Evolutionary conservation across 2,888 invertebrate genomes (phyloP).

Genomic region (Latrodectus hesperus): DNA sequence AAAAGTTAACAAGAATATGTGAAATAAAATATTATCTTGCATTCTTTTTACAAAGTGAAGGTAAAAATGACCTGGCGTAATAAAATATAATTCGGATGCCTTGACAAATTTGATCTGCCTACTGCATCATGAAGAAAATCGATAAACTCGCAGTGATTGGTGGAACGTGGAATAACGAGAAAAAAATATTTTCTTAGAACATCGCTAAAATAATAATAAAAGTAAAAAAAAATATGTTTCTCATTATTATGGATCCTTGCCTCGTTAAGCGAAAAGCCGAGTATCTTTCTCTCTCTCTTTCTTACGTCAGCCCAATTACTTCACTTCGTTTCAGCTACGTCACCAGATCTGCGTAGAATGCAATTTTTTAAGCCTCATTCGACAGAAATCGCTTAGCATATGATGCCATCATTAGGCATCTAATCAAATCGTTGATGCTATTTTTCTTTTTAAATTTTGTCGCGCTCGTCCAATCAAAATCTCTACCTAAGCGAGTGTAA

Average conservation of each 20-base stretch:
- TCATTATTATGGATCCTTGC: slow-evolving; percentile 61
- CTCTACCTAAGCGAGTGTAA: slow-evolving; percentile 1
- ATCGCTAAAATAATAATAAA: slow-evolving; percentile 33
- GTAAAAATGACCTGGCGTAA: slow-evolving; percentile 21
- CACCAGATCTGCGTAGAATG: slow-evolving; percentile 65
- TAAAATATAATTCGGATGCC: slow-evolving; percentile 45
- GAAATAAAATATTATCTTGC: no score
- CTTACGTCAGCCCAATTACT: slow-evolving; percentile 68
- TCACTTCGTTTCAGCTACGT: slow-evolving; percentile 65
- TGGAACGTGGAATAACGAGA: slow-evolving; percentile 46
- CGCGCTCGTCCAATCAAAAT: neutral
- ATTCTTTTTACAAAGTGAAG: no score
- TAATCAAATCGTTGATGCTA: slow-evolving; percentile 23
- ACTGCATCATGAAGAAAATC: slow-evolving; percentile 45
- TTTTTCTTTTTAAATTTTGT: neutral
- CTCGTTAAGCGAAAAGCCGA: slow-evolving; percentile 48
- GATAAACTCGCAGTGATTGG: slow-evolving; percentile 62
- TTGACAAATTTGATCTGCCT: slow-evolving; percentile 44
- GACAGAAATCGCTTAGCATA: slow-evolving; percentile 54
- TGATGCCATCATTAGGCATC: slow-evolving; percentile 47
- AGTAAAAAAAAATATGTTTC: slow-evolving; percentile 35
- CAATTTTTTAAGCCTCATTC: slow-evolving; percentile 68
- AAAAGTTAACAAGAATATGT: no score
- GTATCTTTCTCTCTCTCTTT: slow-evolving; percentile 32
- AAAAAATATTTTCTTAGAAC: slow-evolving; percentile 55